Evolutionary conservation across 2,797 vertebrate species (phyloP), one percentile per base, ranked within the genome.

Genomic region (Chelon labrosus): DNA sequence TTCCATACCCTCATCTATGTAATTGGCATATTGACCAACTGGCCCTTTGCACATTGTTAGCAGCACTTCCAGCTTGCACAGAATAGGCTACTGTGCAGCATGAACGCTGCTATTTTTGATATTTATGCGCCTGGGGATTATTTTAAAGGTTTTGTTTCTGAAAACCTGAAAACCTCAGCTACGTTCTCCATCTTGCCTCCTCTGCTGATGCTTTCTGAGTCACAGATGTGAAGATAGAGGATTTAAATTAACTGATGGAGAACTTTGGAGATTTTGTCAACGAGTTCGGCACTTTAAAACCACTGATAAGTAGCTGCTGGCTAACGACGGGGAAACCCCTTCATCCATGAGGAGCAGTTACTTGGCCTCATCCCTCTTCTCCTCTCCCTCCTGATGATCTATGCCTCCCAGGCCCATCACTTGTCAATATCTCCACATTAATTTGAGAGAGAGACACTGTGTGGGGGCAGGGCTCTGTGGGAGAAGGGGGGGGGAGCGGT

Each of bases 401-500:
- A 96, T 96, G 95, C 95, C 90, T 94, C 91, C 78, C 75, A 88
- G 92, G 82, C 95, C 95, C 96, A 97, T 96, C 94, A 95, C 95
- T 96, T 96, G 96, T 97, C 97, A 98, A 98, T 98, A 98, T 96
- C 96, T 96, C 95, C 95, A 97, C 96, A 97, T 97, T 97, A 96
- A 97, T 97, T 97, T 97, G 96, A 97, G 60, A 71, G 60, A 71
- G 86, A 65, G 77, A 79, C 61, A 49, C 74, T 69, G 68, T 31
- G 65, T 73, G 77, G 87, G 84, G 88, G 88, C 69, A 70, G 84
- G 80, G 85, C 65, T 70, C 47, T 65, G 19, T 64, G 54, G 70
- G 72, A 77, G 58, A 39, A 67, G 49, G 57, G 41, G 38, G 38
- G 62, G 53, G 57, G 49, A 17, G 53, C 0, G 8, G 57, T 73